A percentile compares a stretch with the other conserved stretches of the same genome.
These are phyloP conservation scores for Suillia variegata DNA, from an alignment of 2,888 invertebrate species.

Conservation along the genomic window DNA sequence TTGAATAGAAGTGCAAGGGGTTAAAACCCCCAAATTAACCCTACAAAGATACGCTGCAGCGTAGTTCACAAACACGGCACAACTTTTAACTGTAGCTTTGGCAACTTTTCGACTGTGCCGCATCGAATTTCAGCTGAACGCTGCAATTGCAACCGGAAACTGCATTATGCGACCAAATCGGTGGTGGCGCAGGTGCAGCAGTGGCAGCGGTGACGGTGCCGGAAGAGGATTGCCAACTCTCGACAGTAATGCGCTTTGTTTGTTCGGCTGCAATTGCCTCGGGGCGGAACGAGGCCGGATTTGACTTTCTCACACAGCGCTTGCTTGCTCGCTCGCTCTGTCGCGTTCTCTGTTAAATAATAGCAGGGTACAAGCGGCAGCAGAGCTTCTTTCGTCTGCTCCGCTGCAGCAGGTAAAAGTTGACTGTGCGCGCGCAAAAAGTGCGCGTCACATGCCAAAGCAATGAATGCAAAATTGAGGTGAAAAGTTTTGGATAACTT, in stretches of 20 bases:
- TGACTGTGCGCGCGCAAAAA: not conserved
- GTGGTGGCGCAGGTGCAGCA: too few relatives aligned
- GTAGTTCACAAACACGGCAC: too few relatives aligned
- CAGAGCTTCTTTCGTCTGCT: too few relatives aligned
- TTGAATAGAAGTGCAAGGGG: too few relatives aligned
- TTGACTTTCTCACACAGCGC: not conserved
- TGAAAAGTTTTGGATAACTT: not conserved
- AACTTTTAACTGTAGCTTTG: slow-evolving; percentile 1
- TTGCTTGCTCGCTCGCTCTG: too few relatives aligned
- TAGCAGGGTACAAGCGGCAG: not conserved
- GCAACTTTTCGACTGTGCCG: not conserved
- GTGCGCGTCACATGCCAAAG: not conserved
- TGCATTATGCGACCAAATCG: not conserved
- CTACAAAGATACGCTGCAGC: too few relatives aligned
- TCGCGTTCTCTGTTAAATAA: too few relatives aligned
- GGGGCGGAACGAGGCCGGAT: not conserved
- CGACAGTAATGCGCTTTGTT: not conserved
- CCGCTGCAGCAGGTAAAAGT: not conserved
- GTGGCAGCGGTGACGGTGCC: not conserved
- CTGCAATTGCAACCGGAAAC: not conserved
- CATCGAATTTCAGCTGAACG: not conserved
- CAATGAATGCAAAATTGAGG: slow-evolving; percentile 6
- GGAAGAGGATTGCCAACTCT: not conserved
- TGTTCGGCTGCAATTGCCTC: too few relatives aligned
- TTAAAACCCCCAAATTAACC: too few relatives aligned